Evolutionary conservation across 2,797 vertebrate genomes (phyloP).

Genomic region (Poeciliopsis gracilis): DNA sequence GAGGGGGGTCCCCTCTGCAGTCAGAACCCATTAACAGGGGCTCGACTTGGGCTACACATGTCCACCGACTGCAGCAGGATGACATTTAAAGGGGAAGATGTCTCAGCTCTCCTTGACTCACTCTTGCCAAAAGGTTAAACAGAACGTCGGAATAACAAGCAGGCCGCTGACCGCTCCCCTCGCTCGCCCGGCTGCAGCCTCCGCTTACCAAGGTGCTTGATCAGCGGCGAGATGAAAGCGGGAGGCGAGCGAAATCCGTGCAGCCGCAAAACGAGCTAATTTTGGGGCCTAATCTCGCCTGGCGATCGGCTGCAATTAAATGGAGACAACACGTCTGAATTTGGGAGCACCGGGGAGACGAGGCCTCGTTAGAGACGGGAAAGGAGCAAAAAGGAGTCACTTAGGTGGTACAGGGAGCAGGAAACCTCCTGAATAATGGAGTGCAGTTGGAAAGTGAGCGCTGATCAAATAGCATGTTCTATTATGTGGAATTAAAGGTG

Average conservation of each 20-base stretch:
- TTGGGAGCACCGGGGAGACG: conserved; percentile 48
- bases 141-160: conserved; percentile 71
- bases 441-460: conserved; percentile 30
- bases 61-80: conserved; percentile 56
- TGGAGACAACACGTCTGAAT: conserved; percentile 72
- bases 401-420: conserved; percentile 58
- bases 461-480: conserved; percentile 77
- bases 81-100: conserved; percentile 68
- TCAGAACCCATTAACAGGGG: conserved; percentile 83
- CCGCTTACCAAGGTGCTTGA: conserved; percentile 75
- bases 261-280: conserved; percentile 77
- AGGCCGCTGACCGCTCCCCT: conserved; percentile 71
- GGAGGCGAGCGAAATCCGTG: conserved; percentile 66
- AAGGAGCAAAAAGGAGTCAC: conserved; percentile 37
- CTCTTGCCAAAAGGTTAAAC: conserved; percentile 77
- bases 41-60: conserved; percentile 64
- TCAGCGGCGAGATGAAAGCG: conserved; percentile 73
- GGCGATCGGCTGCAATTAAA: conserved; percentile 78
- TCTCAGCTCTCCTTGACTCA: conserved; percentile 72
- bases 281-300: conserved; percentile 69
- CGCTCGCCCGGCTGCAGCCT: conserved; percentile 53
- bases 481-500: conserved; percentile 63
- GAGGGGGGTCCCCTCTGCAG: conserved; percentile 75
- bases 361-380: conserved; percentile 59
- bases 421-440: conserved; percentile 73